Evolutionary conservation across 1,140 invertebrate genomes (phyloP).

Genomic region (Nomia melanderi): DNA sequence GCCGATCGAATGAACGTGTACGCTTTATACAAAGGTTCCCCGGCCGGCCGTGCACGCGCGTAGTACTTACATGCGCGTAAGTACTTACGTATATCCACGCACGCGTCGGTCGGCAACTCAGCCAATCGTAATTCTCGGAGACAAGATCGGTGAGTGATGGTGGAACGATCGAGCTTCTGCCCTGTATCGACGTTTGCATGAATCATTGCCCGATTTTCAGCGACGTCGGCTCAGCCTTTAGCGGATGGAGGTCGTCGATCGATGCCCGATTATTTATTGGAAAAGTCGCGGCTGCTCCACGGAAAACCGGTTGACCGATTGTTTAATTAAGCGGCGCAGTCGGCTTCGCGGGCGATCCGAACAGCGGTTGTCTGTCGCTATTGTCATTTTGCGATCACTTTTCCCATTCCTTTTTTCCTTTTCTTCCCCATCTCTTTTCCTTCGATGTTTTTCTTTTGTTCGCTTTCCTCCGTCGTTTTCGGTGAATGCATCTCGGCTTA

Average conservation of each 20-base stretch:
- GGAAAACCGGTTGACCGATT: constrained; percentile 34
- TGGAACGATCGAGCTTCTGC: constrained; percentile 60
- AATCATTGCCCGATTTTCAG: constrained; percentile 43
- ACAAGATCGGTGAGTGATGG: constrained; percentile 37
- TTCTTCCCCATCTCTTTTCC: too few relatives aligned
- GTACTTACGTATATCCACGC: too few relatives aligned
- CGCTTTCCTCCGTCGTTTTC: too few relatives aligned
- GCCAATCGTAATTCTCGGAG: constrained; percentile 38
- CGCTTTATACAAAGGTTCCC: constrained; percentile 27
- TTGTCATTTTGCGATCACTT: constrained; percentile 1
- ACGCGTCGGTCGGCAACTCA: constrained; percentile 50
- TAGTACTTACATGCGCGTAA: too few relatives aligned
- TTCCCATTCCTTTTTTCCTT: too few relatives aligned
- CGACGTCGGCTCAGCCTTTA: constrained; percentile 21
- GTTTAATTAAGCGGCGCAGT: constrained; percentile 21
- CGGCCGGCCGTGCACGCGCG: constrained; percentile 37
- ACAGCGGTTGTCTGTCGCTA: not conserved
- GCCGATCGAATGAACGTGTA: constrained; percentile 58
- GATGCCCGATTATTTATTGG: constrained; percentile 13
- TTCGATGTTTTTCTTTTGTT: not conserved
- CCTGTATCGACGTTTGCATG: constrained; percentile 36
- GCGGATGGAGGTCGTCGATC: constrained; percentile 41
- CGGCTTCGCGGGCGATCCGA: not conserved
- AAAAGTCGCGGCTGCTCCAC: not conserved
- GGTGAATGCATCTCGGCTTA: not conserved